A percentile compares a stretch with the other conserved stretches of the same genome.
Evolutionary conservation across 2,888 invertebrate genomes (phyloP).

Genomic region (Cephus pygmeus): DNA sequence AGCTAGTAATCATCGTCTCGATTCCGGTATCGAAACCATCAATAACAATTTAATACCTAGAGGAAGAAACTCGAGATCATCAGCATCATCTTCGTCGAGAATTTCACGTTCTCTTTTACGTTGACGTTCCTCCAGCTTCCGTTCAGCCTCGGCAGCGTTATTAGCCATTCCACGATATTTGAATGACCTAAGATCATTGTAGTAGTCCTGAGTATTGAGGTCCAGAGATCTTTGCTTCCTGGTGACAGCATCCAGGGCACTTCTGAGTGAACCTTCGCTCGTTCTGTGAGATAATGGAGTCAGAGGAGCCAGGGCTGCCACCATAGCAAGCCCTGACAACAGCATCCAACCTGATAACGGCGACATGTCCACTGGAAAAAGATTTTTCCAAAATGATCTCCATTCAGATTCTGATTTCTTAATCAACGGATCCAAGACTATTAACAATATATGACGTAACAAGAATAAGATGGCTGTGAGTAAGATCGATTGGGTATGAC

Average conservation of each 20-base stretch:
- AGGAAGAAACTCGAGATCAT: constrained; percentile 50
- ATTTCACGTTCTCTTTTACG: constrained; percentile 34
- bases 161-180: constrained; percentile 41
- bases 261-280: constrained; percentile 64
- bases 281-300: constrained; percentile 37
- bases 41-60: constrained; percentile 34
- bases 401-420: background rate
- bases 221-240: constrained; percentile 64
- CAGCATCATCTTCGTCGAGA: constrained; percentile 39
- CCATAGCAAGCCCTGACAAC: constrained; percentile 34
- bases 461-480: background rate
- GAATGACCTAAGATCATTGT: constrained; percentile 49
- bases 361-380: constrained; percentile 5
- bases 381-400: constrained; percentile 4
- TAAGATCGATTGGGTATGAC: background rate
- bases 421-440: background rate
- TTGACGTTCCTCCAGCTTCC: constrained; percentile 30
- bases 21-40: background rate
- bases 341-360: constrained; percentile 40
- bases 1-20: background rate
- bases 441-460: background rate
- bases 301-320: constrained; percentile 20
- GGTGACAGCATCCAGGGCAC: constrained; percentile 66
- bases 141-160: constrained; percentile 38
- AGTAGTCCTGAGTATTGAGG: constrained; percentile 46